These are phyloP conservation scores for Chelonoidis abingdonii DNA, from an alignment of 2,113 vertebrate species.

Conservation along the genomic window DNA sequence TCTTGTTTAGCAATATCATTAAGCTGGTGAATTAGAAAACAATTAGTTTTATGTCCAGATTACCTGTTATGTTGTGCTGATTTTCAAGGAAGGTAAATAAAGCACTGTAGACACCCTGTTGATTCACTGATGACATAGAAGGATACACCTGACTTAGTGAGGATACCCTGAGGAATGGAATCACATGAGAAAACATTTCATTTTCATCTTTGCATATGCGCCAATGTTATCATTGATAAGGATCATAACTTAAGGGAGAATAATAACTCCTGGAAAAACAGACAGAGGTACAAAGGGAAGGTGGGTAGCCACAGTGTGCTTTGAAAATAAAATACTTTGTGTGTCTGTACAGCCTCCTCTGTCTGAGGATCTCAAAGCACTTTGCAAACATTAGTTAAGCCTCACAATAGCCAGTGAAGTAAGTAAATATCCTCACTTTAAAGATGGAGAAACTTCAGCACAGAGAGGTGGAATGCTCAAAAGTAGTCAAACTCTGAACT, in stretches of 20 bases:
- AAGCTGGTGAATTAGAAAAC: background rate
- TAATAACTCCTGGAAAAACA: background rate
- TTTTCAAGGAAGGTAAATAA: conserved; percentile 39
- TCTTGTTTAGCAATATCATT: background rate
- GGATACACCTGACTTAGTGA: background rate
- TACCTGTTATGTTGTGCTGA: conserved; percentile 31
- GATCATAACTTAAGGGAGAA: background rate
- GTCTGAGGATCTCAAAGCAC: background rate
- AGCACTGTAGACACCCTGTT: background rate
- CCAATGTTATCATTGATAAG: background rate
- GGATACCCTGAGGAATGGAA: background rate
- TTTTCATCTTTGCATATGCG: background rate
- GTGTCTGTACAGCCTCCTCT: background rate
- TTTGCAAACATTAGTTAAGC: background rate
- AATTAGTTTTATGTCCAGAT: background rate
- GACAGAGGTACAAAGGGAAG: background rate
- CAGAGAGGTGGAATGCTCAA: background rate
- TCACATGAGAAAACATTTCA: background rate
- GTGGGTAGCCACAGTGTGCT: background rate
- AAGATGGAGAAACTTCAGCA: background rate
- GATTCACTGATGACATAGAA: background rate
- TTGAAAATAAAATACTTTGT: background rate
- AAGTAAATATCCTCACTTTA: background rate
- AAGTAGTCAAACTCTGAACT: background rate
- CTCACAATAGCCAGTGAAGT: background rate